These are phyloP conservation scores for Semotilus atromaculatus DNA, from an alignment of 2,797 vertebrate species.

Conservation along the genomic window DNA sequence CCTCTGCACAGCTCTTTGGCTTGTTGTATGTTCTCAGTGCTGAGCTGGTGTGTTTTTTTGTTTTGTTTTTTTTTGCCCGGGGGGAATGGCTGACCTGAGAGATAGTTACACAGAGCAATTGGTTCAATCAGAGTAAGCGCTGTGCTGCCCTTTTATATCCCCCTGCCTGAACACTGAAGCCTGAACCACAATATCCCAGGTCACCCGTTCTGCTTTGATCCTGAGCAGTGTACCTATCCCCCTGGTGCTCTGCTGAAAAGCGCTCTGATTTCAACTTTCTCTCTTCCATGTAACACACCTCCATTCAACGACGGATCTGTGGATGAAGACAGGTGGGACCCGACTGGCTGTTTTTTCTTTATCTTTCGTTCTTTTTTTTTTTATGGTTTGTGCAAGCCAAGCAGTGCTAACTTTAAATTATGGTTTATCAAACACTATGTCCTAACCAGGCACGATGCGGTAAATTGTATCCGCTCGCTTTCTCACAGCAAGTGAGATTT, in stretches of 20 bases:
- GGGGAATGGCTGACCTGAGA: slow-evolving; percentile 73
- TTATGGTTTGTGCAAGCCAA: slow-evolving; percentile 2
- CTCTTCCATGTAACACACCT: slow-evolving; percentile 30
- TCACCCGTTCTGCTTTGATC: slow-evolving; percentile 73
- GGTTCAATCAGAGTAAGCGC: slow-evolving; percentile 82
- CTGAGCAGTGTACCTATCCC: slow-evolving; percentile 66
- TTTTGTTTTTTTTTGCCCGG: slow-evolving; percentile 68
- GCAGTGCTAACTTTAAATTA: not conserved
- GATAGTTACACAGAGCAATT: slow-evolving; percentile 81
- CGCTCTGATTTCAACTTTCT: slow-evolving; percentile 54
- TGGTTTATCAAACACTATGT: not conserved
- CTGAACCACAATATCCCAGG: slow-evolving; percentile 68
- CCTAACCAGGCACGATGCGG: not conserved
- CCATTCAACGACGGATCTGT: slow-evolving; percentile 26
- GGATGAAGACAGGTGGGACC: slow-evolving; percentile 27
- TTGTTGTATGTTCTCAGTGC: slow-evolving; percentile 67
- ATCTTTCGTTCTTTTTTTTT: not conserved
- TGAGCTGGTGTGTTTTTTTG: slow-evolving; percentile 66
- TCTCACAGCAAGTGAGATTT: not conserved
- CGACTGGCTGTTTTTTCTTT: not conserved
- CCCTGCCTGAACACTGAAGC: slow-evolving; percentile 71
- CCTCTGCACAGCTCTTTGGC: slow-evolving; percentile 66
- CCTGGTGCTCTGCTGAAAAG: slow-evolving; percentile 60
- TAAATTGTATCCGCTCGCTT: not conserved
- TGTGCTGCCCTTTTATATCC: slow-evolving; percentile 74